Base-by-base conservation (phyloP, 2,888 invertebrate genomes). In the Adelognathus sp. region DNA sequence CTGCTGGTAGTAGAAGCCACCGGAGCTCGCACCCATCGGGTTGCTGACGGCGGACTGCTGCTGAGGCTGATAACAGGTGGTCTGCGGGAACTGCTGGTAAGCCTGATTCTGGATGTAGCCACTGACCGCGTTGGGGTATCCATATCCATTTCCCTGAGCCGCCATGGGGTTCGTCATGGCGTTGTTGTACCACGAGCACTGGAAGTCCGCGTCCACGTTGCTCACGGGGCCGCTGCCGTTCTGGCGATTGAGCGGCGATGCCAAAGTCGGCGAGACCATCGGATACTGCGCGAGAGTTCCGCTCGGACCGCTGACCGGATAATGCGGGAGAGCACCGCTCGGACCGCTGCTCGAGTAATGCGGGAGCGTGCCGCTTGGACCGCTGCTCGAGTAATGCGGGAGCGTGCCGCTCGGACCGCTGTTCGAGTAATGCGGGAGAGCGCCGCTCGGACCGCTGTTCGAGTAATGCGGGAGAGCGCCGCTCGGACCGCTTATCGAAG, bases 171-270 rank as follows among this genome's bases (percentile, higher is more conserved):
- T 41, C 9, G 31, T 18, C 16, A 21, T 14, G 41, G 58, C 63
- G 5, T 16, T 27, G 0, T 67, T 33, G n/a, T 16, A 33, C 16
- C 16, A 50, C 36, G 66, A 75, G 29, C 50, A 60, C n/a, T n/a
- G n/a, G 24, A 36, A 29, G 14, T 18, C 31, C 4, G 50, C 60
- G 4, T 29, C 16, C n/a, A 33, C 3, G 21, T 66, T 41, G 36
- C 16, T 29, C 27, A 67, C 44, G 0, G 70, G 27, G 16, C 71
- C 36, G 11, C 67, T 66, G n/a, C 71, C 54, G 29, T 79, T 76
- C 2, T 52, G 61, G 7, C 64, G 72, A 56, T 71, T 52, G n/a
- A 63, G 33, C 11, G 75, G 41, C n/a, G 81, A 61, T 0, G 61
- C 14, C 27, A 54, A 7, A 60, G 31, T 67, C 41, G 44, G 11